These are phyloP conservation scores for Calosoma granatense DNA, from an alignment of 1,140 invertebrate species.

Conservation along the genomic window DNA sequence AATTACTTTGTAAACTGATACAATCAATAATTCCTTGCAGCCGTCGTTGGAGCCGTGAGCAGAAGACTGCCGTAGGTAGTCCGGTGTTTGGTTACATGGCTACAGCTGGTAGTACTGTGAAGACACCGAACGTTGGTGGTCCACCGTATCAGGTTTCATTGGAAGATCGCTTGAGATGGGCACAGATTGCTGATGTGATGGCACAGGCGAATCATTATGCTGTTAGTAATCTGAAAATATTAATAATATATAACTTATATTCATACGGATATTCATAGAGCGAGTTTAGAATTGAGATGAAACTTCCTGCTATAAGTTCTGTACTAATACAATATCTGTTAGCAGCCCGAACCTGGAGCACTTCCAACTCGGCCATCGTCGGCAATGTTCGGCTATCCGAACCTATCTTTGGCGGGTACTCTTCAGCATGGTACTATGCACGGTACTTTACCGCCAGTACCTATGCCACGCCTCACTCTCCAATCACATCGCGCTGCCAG, in stretches of 20 bases:
- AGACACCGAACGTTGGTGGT: slow-evolving; percentile 51
- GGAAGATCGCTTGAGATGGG: slow-evolving; percentile 70
- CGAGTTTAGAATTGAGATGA: too few species aligned
- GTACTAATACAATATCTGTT: too few species aligned
- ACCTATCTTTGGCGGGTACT: slow-evolving; percentile 28
- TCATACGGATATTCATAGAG: too few species aligned
- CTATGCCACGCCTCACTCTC: slow-evolving; percentile 51
- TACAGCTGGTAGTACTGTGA: slow-evolving; percentile 53
- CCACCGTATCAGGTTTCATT: slow-evolving; percentile 57
- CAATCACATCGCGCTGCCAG: slow-evolving; percentile 38
- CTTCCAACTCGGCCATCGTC: slow-evolving; percentile 66
- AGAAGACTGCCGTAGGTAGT: slow-evolving; percentile 66
- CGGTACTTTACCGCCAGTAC: slow-evolving; percentile 58
- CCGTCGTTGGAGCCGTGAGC: slow-evolving; percentile 77
- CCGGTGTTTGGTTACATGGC: slow-evolving; percentile 73
- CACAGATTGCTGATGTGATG: slow-evolving; percentile 75
- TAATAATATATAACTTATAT: background rate
- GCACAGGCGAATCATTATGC: slow-evolving; percentile 73
- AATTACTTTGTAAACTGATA: background rate
- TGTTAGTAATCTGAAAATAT: slow-evolving; percentile 37
- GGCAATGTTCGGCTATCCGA: slow-evolving; percentile 69
- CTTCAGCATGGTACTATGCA: slow-evolving; percentile 40
- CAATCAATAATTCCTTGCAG: too few species aligned
- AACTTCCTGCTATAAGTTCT: too few species aligned
- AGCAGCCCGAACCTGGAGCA: slow-evolving; percentile 52